Evolutionary conservation across 2,797 vertebrate species (phyloP).

Genomic region (Phoxinus dragarum): DNA sequence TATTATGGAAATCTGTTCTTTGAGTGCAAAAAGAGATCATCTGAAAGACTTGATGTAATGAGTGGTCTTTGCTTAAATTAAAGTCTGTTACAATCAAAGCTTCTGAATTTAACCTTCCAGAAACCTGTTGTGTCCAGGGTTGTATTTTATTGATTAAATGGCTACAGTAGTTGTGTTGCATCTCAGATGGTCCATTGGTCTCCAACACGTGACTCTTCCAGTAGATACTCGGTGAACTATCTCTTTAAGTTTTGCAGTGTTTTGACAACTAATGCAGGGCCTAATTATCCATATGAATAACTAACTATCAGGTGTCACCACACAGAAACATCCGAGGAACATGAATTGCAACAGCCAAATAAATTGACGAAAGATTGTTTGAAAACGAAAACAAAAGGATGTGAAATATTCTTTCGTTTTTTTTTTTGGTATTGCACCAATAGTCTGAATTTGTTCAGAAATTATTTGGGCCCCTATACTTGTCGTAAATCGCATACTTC

Average conservation of each 20-base stretch:
- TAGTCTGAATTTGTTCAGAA: conserved; percentile 4
- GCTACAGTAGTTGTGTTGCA: conserved; percentile 57
- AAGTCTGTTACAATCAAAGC: conserved; percentile 64
- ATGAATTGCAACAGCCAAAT: neutral
- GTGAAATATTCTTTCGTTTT: neutral
- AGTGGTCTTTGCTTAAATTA: conserved; percentile 60
- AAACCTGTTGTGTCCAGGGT: conserved; percentile 67
- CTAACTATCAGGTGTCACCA: neutral
- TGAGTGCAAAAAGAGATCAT: conserved; percentile 70
- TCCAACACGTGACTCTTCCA: neutral
- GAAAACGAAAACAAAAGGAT: neutral
- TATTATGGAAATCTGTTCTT: conserved; percentile 74
- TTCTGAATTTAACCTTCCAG: conserved; percentile 69
- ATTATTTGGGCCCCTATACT: conserved; percentile 40
- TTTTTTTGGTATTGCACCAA: neutral
- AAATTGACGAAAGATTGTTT: neutral
- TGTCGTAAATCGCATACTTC: conserved; percentile 27
- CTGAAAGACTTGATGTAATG: conserved; percentile 67
- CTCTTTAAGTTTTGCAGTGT: neutral
- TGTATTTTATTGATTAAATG: conserved; percentile 29
- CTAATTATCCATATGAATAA: neutral
- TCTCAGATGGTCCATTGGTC: neutral
- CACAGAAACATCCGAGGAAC: neutral
- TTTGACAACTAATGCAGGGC: conserved; percentile 1
- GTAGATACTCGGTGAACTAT: neutral